Evolutionary conservation across 2,113 vertebrate genomes (phyloP), one percentile per base, ranked within the genome.

Genomic region (Etia nguti): DNA sequence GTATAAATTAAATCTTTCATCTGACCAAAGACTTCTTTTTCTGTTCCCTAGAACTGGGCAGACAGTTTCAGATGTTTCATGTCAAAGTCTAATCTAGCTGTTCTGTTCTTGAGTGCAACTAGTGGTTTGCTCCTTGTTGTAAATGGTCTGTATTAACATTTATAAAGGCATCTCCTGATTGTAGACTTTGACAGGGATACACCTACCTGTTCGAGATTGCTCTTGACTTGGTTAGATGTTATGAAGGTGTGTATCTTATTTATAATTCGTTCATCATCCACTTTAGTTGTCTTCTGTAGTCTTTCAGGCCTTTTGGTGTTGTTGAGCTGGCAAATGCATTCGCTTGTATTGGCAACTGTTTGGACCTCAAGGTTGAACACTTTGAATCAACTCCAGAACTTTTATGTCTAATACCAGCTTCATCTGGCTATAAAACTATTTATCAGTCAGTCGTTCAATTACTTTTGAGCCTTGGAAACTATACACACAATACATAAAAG

Each of bases 361-460:
- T 70, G n/a, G 65, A 43, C 38, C 15, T 43, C 65, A 70, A 70
- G 46, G 34, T 24, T 46, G n/a, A 26, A 70, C 5, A 1, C 16
- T 43, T 43, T 22, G 8, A 70, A 22, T 70, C 36, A 2, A 70
- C n/a, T 43, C n/a, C 36, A 43, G 12, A 70, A 24, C 3, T 26
- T 70, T 6, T 43, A 38, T 24, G 36, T 70, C n/a, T 10, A 73
- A 3, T 43, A 46, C 22, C 26, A 13, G 8, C 65, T 24, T 24
- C 65, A 70, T 43, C 22, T 73, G n/a, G 12, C 3, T 43, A 41
- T 48, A 50, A 48, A 75, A 75, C 24, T 75, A 12, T 29, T 75
- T 75, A 2, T 8, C 70, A 48, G 43, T 50, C 43, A 29, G 13
- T 46, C 0, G 0, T 0, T 26, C 15, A 26, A 75, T 75, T 48